phyloP scores from a whole-genome alignment of 2,888 invertebrate species.

The Rosalia funebris region DNA sequence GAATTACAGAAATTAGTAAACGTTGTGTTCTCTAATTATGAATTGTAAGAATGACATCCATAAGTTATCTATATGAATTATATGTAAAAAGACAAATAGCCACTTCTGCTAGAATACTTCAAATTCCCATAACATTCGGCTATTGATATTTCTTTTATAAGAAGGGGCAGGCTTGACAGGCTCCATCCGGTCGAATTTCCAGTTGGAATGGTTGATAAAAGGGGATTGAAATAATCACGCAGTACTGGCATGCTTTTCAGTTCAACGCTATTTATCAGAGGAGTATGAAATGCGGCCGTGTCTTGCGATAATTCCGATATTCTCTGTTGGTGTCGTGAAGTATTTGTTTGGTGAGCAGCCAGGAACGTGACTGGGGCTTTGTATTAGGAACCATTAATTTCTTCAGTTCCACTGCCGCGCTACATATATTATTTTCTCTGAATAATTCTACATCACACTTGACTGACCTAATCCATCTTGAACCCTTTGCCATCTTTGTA shows the following conservation, averaged over 20 bases:
- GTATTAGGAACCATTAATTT: neutral
- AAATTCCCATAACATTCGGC: too few species aligned
- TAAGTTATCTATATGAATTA: too few species aligned
- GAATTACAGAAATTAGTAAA: too few species aligned
- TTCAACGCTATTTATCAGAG: constrained; percentile 6
- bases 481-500: too few species aligned
- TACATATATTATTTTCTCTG: too few species aligned
- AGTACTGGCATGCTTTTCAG: constrained; percentile 1
- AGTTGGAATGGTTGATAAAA: constrained; percentile 2
- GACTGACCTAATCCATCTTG: too few species aligned
- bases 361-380: neutral
- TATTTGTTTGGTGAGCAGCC: neutral
- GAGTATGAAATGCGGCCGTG: constrained; percentile 11
- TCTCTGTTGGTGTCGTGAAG: neutral
- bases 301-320: constrained; percentile 12
- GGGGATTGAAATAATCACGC: constrained; percentile 9
- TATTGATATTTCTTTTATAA: neutral
- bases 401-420: neutral
- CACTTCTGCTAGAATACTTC: too few species aligned
- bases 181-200: constrained; percentile 13
- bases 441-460: too few species aligned
- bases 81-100: too few species aligned
- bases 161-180: constrained; percentile 3
- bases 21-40: too few species aligned
- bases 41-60: too few species aligned